Base-by-base conservation (phyloP, 1,140 invertebrate species). In the Drosophila eugracilis region DNA sequence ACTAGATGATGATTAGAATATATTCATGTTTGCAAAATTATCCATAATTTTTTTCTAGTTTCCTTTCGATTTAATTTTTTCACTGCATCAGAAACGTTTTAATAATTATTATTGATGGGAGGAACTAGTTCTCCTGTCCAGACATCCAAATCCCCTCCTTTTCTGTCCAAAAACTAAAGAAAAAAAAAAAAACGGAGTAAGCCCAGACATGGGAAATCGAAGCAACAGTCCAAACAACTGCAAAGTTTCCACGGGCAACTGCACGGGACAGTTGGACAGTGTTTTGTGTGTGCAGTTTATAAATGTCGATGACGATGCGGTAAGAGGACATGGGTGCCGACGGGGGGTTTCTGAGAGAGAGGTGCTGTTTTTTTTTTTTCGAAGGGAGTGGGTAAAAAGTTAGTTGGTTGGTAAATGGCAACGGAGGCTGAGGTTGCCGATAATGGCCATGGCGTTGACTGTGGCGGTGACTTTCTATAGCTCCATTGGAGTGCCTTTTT, bases 201-300 rank as follows among this genome's bases (percentile, higher is more conserved):
- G 7, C n/a, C 34, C 17, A 39, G 34, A 21, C 21, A 17, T 17
- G 36, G 17, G 9, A 19, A 50, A 42, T 66, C 45, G 63, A 67
- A 67, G 63, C 63, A 67, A 67, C 60, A 69, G 60, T 67, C 65
- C 48, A 69, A 65, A 67, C 63, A 67, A 66, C 45, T 34, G 45
- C 45, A 9, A 50, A 34, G 55, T 37, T 59, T 36, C 45, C 30
- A 37, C 52, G 37, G 37, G 14, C 22, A 44, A 48, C 36, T 47
- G 69, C 50, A 44, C 42, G 19, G 37, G 44, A 55, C 47, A 57
- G 58, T 63, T 72, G 80, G 81, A 85, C 81, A 65, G 65, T 84
- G 79, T 84, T 84, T 75, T 84, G 80, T 72, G 80, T 72, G 80
- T 86, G 77, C 72, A 85, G 80, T 85, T 86, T 85, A 85, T 85